These are phyloP conservation scores for Andrena bicolor DNA, from an alignment of 2,888 invertebrate species.

Conservation along the genomic window DNA sequence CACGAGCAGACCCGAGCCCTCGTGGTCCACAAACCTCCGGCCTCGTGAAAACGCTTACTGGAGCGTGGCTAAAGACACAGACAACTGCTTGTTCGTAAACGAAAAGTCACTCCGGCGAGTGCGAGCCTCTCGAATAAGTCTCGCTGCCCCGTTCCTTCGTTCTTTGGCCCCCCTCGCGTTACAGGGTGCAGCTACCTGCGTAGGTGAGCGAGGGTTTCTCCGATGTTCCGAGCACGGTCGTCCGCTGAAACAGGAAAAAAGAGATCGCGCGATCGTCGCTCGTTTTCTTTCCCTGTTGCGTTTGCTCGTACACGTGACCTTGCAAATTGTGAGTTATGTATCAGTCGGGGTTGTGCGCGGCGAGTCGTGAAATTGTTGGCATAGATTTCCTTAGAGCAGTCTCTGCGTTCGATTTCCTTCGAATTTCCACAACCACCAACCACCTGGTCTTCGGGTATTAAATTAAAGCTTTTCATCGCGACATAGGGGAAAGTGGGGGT, in stretches of 20 bases:
- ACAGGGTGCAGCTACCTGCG: conserved; percentile 61
- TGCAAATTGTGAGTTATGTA: conserved; percentile 30
- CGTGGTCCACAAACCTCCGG: conserved; percentile 14
- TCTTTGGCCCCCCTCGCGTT: conserved; percentile 8
- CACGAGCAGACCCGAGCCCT: conserved; percentile 3
- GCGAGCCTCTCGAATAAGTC: conserved; percentile 34
- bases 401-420: not conserved
- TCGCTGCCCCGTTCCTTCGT: not conserved
- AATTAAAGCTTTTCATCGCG: not conserved
- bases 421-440: not conserved
- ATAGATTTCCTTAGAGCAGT: not conserved
- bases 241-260: conserved; percentile 21
- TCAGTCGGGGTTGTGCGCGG: too few relatives aligned
- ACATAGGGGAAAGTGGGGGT: too few relatives aligned
- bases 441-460: not conserved
- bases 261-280: not conserved
- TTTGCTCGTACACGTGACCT: conserved; percentile 31
- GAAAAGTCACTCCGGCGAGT: conserved; percentile 49
- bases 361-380: not conserved
- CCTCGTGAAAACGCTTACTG: conserved; percentile 47
- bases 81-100: conserved; percentile 45
- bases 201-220: conserved; percentile 55
- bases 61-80: conserved; percentile 43
- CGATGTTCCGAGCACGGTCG: conserved; percentile 29
- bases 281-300: not conserved